These are phyloP conservation scores for Amia ocellicauda DNA, from an alignment of 2,113 vertebrate species.

Conservation along the genomic window DNA sequence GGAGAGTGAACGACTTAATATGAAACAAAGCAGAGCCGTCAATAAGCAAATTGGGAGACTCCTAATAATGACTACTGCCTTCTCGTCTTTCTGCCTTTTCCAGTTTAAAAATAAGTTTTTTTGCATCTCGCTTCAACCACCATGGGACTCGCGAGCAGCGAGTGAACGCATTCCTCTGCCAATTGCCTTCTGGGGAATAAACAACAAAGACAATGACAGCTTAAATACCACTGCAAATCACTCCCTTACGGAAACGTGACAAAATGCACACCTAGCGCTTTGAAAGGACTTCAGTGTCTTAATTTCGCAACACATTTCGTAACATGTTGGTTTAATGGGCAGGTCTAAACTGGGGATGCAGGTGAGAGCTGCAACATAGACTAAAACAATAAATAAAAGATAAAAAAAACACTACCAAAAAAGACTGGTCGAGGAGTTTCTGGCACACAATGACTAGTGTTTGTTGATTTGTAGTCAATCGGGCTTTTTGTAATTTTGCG, in stretches of 20 bases:
- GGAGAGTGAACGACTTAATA: constrained; percentile 45
- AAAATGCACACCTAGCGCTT: constrained; percentile 20
- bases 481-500: too few species aligned
- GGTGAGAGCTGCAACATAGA: too few species aligned
- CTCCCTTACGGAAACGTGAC: too few species aligned
- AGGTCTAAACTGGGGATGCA: too few species aligned
- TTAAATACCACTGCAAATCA: too few species aligned
- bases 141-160: constrained; percentile 49
- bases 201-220: constrained; percentile 39
- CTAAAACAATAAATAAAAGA: too few species aligned
- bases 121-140: constrained; percentile 51
- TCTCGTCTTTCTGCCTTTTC: constrained; percentile 64
- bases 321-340: too few species aligned
- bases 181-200: constrained; percentile 57
- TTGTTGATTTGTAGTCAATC: too few species aligned
- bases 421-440: too few species aligned
- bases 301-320: too few species aligned
- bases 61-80: constrained; percentile 63
- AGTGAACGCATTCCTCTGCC: constrained; percentile 45
- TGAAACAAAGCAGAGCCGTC: constrained; percentile 62
- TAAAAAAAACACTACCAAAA: too few species aligned
- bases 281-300: constrained; percentile 21
- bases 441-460: too few species aligned
- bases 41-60: constrained; percentile 52
- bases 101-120: constrained; percentile 70